Base-by-base conservation (phyloP, 1,140 invertebrate species). In the Vanessa tameamea region DNA sequence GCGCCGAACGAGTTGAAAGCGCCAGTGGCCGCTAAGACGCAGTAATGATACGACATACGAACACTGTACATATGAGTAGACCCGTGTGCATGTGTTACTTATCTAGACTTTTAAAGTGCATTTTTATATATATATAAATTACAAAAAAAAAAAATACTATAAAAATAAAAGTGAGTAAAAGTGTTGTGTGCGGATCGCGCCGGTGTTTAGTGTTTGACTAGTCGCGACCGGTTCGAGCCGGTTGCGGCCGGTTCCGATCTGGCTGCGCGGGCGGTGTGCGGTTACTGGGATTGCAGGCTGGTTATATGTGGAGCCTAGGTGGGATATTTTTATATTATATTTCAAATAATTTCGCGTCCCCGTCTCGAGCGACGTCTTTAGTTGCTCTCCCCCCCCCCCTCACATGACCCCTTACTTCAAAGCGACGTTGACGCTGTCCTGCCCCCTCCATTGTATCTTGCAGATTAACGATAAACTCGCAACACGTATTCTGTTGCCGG, bases 271-370 rank as follows among this genome's bases (percentile, higher is more conserved):
- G 55, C 37, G 64, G 64, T 68, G 78, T 73, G 73, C 67, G 76
- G 77, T 74, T 74, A 66, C 74, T 82, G 79, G 82, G 74, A 73
- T 79, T 81, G 81, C 84, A 82, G 81, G 85, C 82, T 80, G 77
- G 57, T 76, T 72, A 68, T 78, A 75, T 76, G 74, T 73, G 79
- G 78, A 83, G 84, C 83, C 81, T 84, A 82, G 86, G 86, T 88
- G 72, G 82, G 83, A 47, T 51, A 1, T 43, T 43, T 9, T 9
- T 43, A 6, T 31, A 31, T 6, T 31, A 31, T 31, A 31, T 6
- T 0, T 20, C 20, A 20, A 20, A 20, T 20, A 1, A 20, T 20
- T 20, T 20, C 20, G 20, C 20, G 20, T 20, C 20, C 20, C 20
- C 20, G 20, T 20, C 20, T 20, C 20, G 20, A 20, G 1, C 1